Conservation (phyloP, 2,888 invertebrate genomes). For the Drosophila pseudotalamancana region DNA sequence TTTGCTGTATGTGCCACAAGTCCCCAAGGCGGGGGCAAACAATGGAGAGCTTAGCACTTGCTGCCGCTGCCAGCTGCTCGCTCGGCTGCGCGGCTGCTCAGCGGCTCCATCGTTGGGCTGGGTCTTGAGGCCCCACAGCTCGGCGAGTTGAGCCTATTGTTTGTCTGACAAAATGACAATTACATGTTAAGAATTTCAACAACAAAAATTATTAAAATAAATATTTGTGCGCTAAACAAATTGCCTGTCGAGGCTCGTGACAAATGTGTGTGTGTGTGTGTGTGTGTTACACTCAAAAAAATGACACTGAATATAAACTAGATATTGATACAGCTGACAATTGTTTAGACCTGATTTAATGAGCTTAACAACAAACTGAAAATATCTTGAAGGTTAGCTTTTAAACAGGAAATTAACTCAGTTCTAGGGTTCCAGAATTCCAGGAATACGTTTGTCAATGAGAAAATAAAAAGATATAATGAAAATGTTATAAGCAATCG, state of each 20-base stretch:
- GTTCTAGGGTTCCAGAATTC: no score
- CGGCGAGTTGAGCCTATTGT: conserved; percentile 57
- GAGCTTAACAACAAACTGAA: not conserved
- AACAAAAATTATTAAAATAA: conserved; percentile 53
- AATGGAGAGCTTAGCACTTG: conserved; percentile 59
- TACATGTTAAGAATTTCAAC: conserved; percentile 69
- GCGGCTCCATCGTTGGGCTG: conserved; percentile 57
- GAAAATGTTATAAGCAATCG: no score
- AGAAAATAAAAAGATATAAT: no score
- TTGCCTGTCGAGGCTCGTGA: conserved; percentile 46
- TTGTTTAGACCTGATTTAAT: conserved; percentile 3
- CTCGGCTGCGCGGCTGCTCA: not conserved
- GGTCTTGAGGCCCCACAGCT: conserved; percentile 17
- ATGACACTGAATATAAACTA: not conserved
- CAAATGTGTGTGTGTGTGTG: not conserved
- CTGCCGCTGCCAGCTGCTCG: conserved; percentile 5
- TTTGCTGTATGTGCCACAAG: conserved; percentile 15
- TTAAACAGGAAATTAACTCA: not conserved
- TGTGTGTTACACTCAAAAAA: conserved; percentile 13
- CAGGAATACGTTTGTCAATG: no score
- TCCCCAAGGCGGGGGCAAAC: conserved; percentile 51
- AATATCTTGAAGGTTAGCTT: not conserved
- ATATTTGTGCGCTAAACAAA: conserved; percentile 61
- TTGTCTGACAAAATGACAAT: conserved; percentile 77
- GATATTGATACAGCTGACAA: conserved; percentile 42